A percentile compares a stretch with the other conserved stretches of the same genome.
Evolutionary conservation across 37 sponge, comb jelly and placozoan species (phyloP).

Genomic region (Cliona cf. orientalis): DNA sequence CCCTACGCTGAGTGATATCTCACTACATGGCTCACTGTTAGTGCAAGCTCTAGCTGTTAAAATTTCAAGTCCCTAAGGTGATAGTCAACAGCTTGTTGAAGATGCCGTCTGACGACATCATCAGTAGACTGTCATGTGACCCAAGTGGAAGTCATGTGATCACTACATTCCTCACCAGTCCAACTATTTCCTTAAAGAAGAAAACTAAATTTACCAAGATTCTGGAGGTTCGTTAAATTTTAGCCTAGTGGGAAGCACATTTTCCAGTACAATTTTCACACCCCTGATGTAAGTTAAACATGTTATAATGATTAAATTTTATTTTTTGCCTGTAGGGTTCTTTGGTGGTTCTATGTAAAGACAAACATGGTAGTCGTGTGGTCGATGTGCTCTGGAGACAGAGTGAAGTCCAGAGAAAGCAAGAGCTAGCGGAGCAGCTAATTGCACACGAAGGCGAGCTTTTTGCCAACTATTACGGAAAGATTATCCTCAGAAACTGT

Average conservation of each 20-base stretch:
- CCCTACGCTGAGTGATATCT: too few species aligned
- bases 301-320: not conserved
- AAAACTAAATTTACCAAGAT: slow-evolving; percentile 47
- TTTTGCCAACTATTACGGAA: slow-evolving; percentile 56
- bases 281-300: not conserved
- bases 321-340: slow-evolving; percentile 28
- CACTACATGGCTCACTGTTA: slow-evolving; percentile 70
- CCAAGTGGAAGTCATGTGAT: slow-evolving; percentile 70
- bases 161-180: slow-evolving; percentile 58
- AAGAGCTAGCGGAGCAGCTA: slow-evolving; percentile 47
- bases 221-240: slow-evolving; percentile 36
- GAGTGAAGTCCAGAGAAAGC: slow-evolving; percentile 33
- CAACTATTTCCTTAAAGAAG: slow-evolving; percentile 28
- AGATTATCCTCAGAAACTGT: slow-evolving; percentile 68
- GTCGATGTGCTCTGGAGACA: slow-evolving; percentile 70
- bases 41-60: slow-evolving; percentile 63
- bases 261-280: not conserved
- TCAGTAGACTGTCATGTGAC: slow-evolving; percentile 57
- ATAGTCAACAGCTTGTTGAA: slow-evolving; percentile 40
- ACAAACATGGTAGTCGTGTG: slow-evolving; percentile 71
- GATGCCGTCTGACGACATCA: slow-evolving; percentile 31
- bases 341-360: slow-evolving; percentile 38
- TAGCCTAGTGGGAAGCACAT: too few species aligned
- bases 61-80: slow-evolving; percentile 40
- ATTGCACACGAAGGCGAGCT: slow-evolving; percentile 61